Evolutionary conservation across 2,113 vertebrate species (phyloP).

Genomic region (Gnathonemus longibarbis): DNA sequence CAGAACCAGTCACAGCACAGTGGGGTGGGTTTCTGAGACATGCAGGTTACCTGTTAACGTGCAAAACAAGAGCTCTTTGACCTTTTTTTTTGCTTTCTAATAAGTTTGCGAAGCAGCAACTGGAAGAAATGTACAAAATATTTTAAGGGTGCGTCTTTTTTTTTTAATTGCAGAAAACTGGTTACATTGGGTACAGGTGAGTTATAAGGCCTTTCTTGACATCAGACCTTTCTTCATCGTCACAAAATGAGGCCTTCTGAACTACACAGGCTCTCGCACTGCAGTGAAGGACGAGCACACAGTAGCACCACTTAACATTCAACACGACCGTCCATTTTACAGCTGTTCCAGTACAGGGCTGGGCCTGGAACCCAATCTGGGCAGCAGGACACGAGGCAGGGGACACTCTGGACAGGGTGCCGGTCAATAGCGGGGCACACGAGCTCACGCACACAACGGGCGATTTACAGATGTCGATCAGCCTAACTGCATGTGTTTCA

Average conservation of each 20-base stretch:
- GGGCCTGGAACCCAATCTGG: background rate
- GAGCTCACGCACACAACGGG: background rate
- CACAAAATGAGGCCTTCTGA: conserved; percentile 14
- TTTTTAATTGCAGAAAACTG: conserved; percentile 38
- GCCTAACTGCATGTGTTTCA: background rate
- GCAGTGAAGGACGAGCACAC: conserved; percentile 21
- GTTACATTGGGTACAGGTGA: conserved; percentile 10
- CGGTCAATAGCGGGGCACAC: background rate
- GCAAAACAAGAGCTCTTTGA: conserved; percentile 36
- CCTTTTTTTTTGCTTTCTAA: conserved; percentile 29
- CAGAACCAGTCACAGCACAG: conserved; percentile 35
- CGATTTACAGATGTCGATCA: background rate
- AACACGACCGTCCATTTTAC: background rate
- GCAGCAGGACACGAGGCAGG: background rate
- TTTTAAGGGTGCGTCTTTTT: conserved; percentile 29
- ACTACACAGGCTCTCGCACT: conserved; percentile 33
- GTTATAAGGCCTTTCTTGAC: conserved; percentile 1
- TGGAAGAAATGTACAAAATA: conserved; percentile 53
- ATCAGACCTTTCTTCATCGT: conserved; percentile 11
- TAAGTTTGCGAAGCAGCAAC: conserved; percentile 40
- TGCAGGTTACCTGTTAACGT: conserved; percentile 21
- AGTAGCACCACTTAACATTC: conserved; percentile 28
- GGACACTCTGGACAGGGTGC: background rate
- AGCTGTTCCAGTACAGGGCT: background rate
- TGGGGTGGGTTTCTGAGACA: conserved; percentile 24